These are phyloP conservation scores for Tribolium castaneum DNA, from an alignment of 1,140 invertebrate species.

Conservation along the genomic window DNA sequence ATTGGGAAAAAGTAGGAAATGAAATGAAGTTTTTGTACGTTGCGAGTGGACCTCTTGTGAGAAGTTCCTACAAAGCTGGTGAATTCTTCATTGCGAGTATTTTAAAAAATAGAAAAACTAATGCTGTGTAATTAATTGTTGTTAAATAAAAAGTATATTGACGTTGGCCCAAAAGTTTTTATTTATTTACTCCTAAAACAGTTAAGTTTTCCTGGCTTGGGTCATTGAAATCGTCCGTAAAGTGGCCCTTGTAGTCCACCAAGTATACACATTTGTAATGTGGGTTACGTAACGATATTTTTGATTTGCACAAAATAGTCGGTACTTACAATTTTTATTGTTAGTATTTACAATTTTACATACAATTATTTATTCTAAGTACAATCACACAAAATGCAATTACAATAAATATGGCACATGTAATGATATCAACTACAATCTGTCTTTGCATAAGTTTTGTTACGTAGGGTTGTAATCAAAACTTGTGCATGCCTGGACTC, in stretches of 20 bases:
- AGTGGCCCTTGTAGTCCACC: no score
- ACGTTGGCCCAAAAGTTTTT: background rate
- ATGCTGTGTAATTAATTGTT: slow-evolving; percentile 26
- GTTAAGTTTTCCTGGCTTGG: no score
- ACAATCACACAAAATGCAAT: slow-evolving; percentile 57
- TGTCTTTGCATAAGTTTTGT: slow-evolving; percentile 41
- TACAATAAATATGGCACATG: slow-evolving; percentile 59
- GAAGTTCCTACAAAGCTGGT: slow-evolving; percentile 98
- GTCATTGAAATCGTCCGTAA: no score
- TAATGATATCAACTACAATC: slow-evolving; percentile 49
- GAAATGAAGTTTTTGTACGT: slow-evolving; percentile 96
- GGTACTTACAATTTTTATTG: slow-evolving; percentile 47
- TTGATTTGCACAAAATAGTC: background rate
- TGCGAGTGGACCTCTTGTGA: slow-evolving; percentile 95
- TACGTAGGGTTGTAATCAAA: slow-evolving; percentile 14
- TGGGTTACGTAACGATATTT: background rate
- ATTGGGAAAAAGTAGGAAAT: slow-evolving; percentile 89
- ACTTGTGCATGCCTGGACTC: slow-evolving; percentile 18
- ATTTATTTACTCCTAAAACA: no score
- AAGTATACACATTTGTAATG: no score
- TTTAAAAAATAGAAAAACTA: slow-evolving; percentile 69
- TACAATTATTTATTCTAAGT: slow-evolving; percentile 49
- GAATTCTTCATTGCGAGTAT: slow-evolving; percentile 90
- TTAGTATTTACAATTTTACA: slow-evolving; percentile 60
- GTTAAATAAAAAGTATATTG: background rate